Base-by-base conservation (phyloP, 2,797 vertebrate species). In the Adrianichthys oophorus region DNA sequence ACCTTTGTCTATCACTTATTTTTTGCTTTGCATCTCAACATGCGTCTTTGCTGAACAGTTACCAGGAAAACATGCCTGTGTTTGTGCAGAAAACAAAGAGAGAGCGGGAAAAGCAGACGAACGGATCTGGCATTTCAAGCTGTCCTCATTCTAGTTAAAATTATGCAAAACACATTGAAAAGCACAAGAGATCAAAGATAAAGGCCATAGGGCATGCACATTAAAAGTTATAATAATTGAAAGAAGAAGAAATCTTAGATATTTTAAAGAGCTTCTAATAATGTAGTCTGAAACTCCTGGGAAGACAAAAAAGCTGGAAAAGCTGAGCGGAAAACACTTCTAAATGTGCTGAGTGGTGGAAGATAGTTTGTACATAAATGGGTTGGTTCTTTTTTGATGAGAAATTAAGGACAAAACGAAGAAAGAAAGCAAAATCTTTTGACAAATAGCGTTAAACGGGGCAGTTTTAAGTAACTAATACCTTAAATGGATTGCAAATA, bases 221-320 rank as follows among this genome's bases (percentile, higher is more conserved):
- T 86, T 88, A 90, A 82, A 82, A 82, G 79, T 84, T 88, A 77
- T 82, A 86, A 91, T 92, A 89, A 90, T 87, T 89, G 82, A 88
- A 88, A 87, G 73, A 85, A 87, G 86, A 92, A 90, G 32, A 86
- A 87, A 90, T 90, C 85, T 85, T 76, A 79, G 85, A 89, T 86
- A 78, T 79, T 89, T 87, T 84, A 85, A 89, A 90, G 74, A 78
- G 74, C 72, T 65, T 79, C 84, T 78, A 80, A 85, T 85, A 90
- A 77, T 75, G 70, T 59, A 52, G 72, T 84, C 79, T 76, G 74
- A 65, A 48, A 82, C 74, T 70, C 65, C 65, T 17, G 63, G 44
- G 46, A 76, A 80, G 71, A 82, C 64, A 67, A 68, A 79, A 59
- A 48, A 83, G 63, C 51, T 59, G 37, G 32, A 59, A 60, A 62